phyloP scores from a whole-genome alignment of 2,113 vertebrate genomes.

The Marmota flaviventris region DNA sequence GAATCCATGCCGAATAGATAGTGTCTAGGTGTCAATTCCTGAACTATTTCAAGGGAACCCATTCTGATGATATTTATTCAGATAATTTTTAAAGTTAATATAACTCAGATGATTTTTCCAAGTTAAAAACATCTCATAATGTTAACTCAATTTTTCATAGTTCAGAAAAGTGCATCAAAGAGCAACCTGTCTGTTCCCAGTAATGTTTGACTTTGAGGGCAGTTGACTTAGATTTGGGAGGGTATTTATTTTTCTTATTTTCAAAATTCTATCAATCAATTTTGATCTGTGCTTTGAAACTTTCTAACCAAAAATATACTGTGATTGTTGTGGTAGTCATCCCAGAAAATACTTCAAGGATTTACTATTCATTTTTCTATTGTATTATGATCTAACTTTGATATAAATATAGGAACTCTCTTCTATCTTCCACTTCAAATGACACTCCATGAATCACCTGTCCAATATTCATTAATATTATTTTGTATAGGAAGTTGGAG shows the following conservation, averaged over 20 bases:
- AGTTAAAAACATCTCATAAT: not conserved
- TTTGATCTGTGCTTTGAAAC: not conserved
- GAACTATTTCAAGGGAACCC: not conserved
- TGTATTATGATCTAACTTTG: not conserved
- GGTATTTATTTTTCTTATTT: no score
- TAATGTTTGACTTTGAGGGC: not conserved
- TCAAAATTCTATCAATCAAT: not conserved
- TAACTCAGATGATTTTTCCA: not conserved
- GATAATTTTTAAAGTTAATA: not conserved
- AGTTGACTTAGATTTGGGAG: not conserved
- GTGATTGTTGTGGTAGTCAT: not conserved
- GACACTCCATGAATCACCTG: not conserved
- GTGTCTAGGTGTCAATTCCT: not conserved
- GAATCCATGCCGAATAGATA: fast-evolving
- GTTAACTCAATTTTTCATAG: conserved; percentile 21
- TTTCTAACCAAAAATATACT: not conserved
- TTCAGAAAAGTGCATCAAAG: not conserved
- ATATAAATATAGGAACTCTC: not conserved
- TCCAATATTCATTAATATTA: not conserved
- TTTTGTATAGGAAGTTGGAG: not conserved
- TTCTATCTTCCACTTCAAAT: conserved; percentile 32
- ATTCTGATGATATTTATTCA: not conserved
- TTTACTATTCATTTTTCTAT: conserved; percentile 27
- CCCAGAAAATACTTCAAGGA: not conserved
- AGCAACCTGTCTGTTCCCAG: not conserved